Evolutionary conservation across 2,888 invertebrate genomes (phyloP).

Genomic region (Steromphala cineraria): DNA sequence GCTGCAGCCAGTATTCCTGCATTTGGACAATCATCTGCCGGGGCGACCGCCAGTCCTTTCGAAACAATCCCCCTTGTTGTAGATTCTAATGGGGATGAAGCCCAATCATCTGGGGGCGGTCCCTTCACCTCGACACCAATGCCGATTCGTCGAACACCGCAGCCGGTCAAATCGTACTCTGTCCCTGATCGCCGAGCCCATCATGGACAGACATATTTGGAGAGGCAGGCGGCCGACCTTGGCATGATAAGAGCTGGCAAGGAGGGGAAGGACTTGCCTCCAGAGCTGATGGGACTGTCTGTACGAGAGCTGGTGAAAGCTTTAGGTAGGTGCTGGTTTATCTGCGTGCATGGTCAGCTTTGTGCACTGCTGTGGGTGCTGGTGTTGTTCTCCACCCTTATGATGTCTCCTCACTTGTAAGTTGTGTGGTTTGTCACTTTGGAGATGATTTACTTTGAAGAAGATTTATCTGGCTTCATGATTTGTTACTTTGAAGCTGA

Average conservation of each 20-base stretch:
- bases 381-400: background rate
- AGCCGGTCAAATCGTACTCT: slow-evolving; percentile 7
- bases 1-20: slow-evolving; percentile 25
- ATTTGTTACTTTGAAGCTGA: background rate
- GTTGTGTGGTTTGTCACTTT: background rate
- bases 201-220: background rate
- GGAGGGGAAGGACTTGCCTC: slow-evolving; percentile 57
- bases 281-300: slow-evolving; percentile 81
- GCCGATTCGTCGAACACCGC: background rate
- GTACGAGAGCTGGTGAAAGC: slow-evolving; percentile 85
- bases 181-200: background rate
- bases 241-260: slow-evolving; percentile 31
- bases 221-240: slow-evolving; percentile 37
- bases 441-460: background rate
- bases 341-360: background rate
- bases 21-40: slow-evolving; percentile 32
- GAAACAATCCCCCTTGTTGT: background rate
- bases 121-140: slow-evolving; percentile 14
- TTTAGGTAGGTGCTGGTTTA: slow-evolving; percentile 77
- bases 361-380: background rate
- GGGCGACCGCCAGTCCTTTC: slow-evolving; percentile 20
- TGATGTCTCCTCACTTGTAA: background rate
- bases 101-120: background rate
- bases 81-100: background rate
- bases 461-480: background rate